These are phyloP conservation scores for Aspidoscelis tigris DNA, from an alignment of 2,113 vertebrate species.

Conservation along the genomic window DNA sequence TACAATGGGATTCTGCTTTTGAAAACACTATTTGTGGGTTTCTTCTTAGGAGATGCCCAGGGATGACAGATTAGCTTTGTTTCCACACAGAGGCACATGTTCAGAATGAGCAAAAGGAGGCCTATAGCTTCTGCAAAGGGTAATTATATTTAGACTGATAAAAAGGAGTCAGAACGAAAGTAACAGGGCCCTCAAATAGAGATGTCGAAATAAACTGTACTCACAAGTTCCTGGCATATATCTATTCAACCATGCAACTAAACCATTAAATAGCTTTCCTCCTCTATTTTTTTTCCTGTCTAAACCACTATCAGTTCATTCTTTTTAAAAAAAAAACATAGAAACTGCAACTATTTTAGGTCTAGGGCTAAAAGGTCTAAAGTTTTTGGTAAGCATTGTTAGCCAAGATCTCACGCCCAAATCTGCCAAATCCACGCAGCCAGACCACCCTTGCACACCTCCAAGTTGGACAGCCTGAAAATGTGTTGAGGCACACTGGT, in stretches of 20 bases:
- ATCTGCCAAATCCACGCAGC: too few species aligned
- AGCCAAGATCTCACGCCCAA: too few species aligned
- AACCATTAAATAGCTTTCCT: not conserved
- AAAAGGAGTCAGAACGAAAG: conserved; percentile 27
- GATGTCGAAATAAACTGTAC: not conserved
- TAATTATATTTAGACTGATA: not conserved
- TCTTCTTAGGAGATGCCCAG: not conserved
- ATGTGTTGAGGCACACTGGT: too few species aligned
- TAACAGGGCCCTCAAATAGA: not conserved
- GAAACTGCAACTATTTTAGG: too few species aligned
- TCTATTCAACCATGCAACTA: not conserved
- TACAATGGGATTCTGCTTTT: not conserved
- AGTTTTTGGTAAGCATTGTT: too few species aligned
- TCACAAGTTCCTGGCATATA: not conserved
- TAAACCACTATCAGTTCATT: not conserved
- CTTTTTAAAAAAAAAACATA: too few species aligned
- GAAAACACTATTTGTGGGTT: not conserved
- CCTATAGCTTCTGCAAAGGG: not conserved
- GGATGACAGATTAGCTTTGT: not conserved
- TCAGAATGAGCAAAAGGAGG: not conserved
- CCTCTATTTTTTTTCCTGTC: not conserved
- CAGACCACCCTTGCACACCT: too few species aligned
- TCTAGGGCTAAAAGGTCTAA: too few species aligned
- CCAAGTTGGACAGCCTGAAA: too few species aligned
- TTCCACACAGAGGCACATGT: not conserved